Base-by-base conservation (phyloP, 2,113 vertebrate genomes). In the Poeciliopsis prolifica region DNA sequence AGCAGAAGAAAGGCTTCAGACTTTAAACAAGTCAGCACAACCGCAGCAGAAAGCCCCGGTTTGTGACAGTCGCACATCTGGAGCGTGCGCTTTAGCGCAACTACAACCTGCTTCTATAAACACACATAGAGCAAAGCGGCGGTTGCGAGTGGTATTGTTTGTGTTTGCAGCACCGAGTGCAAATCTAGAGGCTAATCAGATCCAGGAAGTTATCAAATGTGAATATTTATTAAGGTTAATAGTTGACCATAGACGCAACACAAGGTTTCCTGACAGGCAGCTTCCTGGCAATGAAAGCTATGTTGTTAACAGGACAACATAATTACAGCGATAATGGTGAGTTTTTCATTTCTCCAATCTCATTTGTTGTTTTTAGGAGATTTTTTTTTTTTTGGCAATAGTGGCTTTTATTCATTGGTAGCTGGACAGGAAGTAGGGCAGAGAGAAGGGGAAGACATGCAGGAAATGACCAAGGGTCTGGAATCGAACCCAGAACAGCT, bases 11-110 rank as follows among this genome's bases (percentile, higher is more conserved):
- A 75, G 65, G 2, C 6, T 28, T 33, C 31, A 13, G 2, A 70
- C 51, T 35, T 61, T 19, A 75, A 35, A 22, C 62, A 29, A 60
- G 17, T 51, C 12, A n/a, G 51, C 42, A 68, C 29, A 75, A 64
- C 69, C 22, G 9, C 14, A 10, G 17, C 1, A 26, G 65, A 13
- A 82, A 75, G 2, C 65, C 37, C 29, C 28, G 13, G 54, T 10
- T 31, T 61, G 29, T 4, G 17, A 33, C 37, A 35, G 40, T 30
- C 13, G 14, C 15, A 28, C 44, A 51, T 9, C 31, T 31, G 15
- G 14, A 24, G 31, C 4, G 11, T 40, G 31, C 22, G 13, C 33
- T 9, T 28, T 28, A 61, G 35, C 28, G 2, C 29, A 70, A 15
- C 51, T 8, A 11, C 19, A 70, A 33, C 31, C 68, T 37, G 7